Percentiles rank a stretch among this genome's conserved stretches.
Evolutionary conservation across 2,888 invertebrate genomes (phyloP).

Genomic region (Drosophila percnosoma): DNA sequence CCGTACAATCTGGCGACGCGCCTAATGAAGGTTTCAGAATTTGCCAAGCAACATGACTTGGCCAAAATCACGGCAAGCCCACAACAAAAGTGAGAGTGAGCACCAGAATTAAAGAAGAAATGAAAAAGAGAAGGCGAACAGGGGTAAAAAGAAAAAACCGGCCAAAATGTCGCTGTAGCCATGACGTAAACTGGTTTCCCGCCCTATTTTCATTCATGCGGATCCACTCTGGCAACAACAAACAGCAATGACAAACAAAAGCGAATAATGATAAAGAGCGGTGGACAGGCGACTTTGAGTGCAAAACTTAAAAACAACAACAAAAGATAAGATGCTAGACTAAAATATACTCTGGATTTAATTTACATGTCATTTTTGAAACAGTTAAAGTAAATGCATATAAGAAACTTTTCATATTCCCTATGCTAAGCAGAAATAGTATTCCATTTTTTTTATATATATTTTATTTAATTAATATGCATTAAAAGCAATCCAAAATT

Average conservation of each 20-base stretch:
- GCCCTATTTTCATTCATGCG: constrained; percentile 51
- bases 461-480: background rate
- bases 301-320: constrained; percentile 16
- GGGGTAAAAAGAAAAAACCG: constrained; percentile 30
- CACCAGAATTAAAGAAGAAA: constrained; percentile 22
- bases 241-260: constrained; percentile 45
- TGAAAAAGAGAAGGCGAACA: constrained; percentile 4
- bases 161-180: constrained; percentile 54
- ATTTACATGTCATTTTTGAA: background rate
- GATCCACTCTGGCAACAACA: constrained; percentile 28
- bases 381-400: background rate
- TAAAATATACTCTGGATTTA: constrained; percentile 3
- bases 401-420: background rate
- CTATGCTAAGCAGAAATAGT: background rate
- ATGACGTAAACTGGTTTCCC: constrained; percentile 77
- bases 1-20: constrained; percentile 28
- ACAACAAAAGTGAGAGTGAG: constrained; percentile 60
- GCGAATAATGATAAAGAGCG: constrained; percentile 57
- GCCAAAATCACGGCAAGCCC: constrained; percentile 30
- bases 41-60: constrained; percentile 31
- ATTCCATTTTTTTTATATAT: background rate
- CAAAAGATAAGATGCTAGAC: background rate
- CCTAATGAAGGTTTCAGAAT: constrained; percentile 73
- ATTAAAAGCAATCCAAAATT: background rate
- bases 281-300: constrained; percentile 21